phyloP scores from a whole-genome alignment of 30 jellyfish, hydroid and myxozoan genomes.

The Clytia hemisphaerica region DNA sequence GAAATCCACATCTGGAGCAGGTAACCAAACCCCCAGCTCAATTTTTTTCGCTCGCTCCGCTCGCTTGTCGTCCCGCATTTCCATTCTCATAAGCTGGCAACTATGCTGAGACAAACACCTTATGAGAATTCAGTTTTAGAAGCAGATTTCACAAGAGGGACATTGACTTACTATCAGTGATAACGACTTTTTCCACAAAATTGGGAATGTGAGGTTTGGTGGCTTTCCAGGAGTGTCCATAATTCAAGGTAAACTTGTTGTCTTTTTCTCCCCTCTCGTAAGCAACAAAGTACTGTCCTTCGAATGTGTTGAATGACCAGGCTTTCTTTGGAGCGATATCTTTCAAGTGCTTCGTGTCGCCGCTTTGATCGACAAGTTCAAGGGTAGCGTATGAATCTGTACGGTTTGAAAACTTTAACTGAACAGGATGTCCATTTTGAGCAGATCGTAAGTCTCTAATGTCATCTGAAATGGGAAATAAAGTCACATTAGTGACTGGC shows the following conservation, averaged over 20 bases:
- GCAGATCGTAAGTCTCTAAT: background rate
- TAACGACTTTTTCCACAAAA: conserved; percentile 8
- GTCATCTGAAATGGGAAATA: background rate
- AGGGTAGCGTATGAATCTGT: background rate
- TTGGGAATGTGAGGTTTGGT: background rate
- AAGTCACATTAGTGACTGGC: too few species aligned
- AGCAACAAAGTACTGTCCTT: conserved; percentile 22
- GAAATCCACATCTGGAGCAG: too few species aligned
- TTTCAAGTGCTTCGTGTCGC: background rate
- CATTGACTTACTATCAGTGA: conserved; percentile 13
- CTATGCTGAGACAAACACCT: too few species aligned
- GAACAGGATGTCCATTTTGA: conserved; percentile 17
- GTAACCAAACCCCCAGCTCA: too few species aligned
- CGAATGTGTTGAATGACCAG: conserved; percentile 1
- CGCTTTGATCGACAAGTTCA: conserved; percentile 2
- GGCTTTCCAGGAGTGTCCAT: background rate
- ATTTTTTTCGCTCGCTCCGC: too few species aligned
- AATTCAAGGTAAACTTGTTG: conserved; percentile 2
- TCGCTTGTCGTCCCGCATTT: too few species aligned
- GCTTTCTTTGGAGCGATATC: conserved; percentile 3
- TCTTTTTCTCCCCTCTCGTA: background rate
- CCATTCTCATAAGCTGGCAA: too few species aligned
- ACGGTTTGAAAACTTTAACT: conserved; percentile 13
- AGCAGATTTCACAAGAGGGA: background rate
- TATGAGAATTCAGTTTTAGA: background rate